Conservation (phyloP, 2,888 invertebrate genomes). For the Coleophora flavipennella region DNA sequence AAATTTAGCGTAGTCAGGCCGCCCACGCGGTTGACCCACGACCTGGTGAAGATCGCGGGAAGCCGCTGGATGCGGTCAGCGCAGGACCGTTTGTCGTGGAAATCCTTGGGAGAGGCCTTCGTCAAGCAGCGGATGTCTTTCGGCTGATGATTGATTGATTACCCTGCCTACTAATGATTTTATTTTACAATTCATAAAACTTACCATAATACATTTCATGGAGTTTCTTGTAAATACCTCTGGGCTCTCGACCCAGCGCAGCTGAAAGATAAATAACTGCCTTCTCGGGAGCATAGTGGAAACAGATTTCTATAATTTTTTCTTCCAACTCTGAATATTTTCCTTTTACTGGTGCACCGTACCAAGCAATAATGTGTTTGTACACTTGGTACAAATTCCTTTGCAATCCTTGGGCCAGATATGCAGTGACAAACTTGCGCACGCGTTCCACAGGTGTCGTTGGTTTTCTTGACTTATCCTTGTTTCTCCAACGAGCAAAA, state of each 20-base stretch:
- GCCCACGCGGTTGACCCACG: too few species aligned
- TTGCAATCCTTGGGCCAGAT: conserved; percentile 42
- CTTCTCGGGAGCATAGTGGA: conserved; percentile 31
- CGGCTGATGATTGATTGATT: too few species aligned
- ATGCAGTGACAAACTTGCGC: conserved; percentile 40
- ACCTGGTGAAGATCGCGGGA: too few species aligned
- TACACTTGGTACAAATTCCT: conserved; percentile 48
- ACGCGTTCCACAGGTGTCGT: conserved; percentile 32
- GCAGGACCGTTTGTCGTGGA: too few species aligned
- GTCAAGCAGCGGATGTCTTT: too few species aligned
- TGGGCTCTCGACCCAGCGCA: conserved; percentile 40
- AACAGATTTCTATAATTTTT: conserved; percentile 47
- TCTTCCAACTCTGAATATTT: conserved; percentile 35
- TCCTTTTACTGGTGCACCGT: conserved; percentile 30
- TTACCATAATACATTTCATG: conserved; percentile 26
- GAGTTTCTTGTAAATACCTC: conserved; percentile 39
- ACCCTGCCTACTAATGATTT: too few species aligned
- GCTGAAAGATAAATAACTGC: conserved; percentile 29
- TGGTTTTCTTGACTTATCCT: conserved; percentile 23
- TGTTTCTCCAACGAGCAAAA: conserved; percentile 47
- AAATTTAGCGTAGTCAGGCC: too few species aligned
- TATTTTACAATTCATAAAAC: not conserved
- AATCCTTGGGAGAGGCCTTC: too few species aligned
- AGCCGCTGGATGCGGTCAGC: too few species aligned
- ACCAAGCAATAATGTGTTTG: conserved; percentile 30